Evolutionary conservation across 2,797 vertebrate genomes (phyloP), one percentile per base, ranked within the genome.

Genomic region (Vultur gryphus): DNA sequence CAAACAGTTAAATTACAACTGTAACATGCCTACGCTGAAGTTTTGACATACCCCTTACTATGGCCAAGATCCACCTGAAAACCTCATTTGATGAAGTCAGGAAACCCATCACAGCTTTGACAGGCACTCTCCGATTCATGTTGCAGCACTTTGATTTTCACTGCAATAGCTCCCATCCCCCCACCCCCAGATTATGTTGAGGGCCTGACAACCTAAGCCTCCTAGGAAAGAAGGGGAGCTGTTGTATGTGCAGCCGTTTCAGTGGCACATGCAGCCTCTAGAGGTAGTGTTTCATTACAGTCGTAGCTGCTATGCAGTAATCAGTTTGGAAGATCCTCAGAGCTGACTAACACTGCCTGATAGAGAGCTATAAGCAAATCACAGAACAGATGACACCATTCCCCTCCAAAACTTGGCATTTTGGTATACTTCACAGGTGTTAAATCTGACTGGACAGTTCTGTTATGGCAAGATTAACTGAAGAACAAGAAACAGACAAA

Each of bases 241-340:
- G 76, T 13, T 7, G 46, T 4, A 33, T 2, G 19, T 10, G 83
- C 73, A 54, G 78, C 86, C 20, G 29, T 13, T 44, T 12, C 77
- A 21, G 84, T 9, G 52, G 85, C 90, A 87, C 28, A 80, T 0
- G 33, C 84, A 92, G 93, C 96, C 96, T 89, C 94, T 85, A 90
- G 93, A 95, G 92, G 90, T 65, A 20, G 90, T 2, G 33, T 4
- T 90, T 59, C 86, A 39, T 43, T 15, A 59, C 71, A 73, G 84
- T 5, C 48, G 0, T 8, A 25, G 43, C 67, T 61, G 72, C 82
- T 64, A 3, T 19, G 62, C 95, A 49, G 57, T 2, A 16, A 26
- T 33, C 84, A 3, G 15, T 1, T 41, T 2, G 59, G 39, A 52
- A 69, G 90, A 59, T 24, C 51, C 79, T 89, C 55, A 51, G 67